Evolutionary conservation across 2,888 invertebrate genomes (phyloP).

Genomic region (Chrysolina haemoptera): DNA sequence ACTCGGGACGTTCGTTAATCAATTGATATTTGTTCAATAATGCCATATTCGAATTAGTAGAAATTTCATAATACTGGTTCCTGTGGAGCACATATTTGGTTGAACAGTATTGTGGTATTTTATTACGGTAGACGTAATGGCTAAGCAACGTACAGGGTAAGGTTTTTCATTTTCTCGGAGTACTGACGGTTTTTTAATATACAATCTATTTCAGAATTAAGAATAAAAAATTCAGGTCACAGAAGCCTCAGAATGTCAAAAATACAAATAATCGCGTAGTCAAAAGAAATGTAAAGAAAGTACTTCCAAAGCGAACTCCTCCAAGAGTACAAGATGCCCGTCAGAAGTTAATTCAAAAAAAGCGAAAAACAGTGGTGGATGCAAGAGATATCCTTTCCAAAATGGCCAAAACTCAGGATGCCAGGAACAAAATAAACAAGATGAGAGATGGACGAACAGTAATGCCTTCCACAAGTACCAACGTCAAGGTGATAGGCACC

Average conservation of each 20-base stretch:
- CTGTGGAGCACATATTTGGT: not conserved
- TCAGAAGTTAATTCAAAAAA: conserved; percentile 84
- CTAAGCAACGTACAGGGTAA: conserved; percentile 29
- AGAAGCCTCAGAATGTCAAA: conserved; percentile 38
- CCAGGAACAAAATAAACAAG: conserved; percentile 80
- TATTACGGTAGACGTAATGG: conserved; percentile 10
- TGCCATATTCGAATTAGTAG: not conserved
- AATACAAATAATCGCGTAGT: conserved; percentile 28
- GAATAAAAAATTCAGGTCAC: conserved; percentile 46
- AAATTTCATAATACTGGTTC: not conserved
- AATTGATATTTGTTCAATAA: not conserved
- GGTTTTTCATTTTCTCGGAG: not conserved
- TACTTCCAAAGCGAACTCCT: conserved; percentile 1
- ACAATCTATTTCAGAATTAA: not conserved
- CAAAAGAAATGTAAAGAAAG: conserved; percentile 25
- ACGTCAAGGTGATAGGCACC: conserved; percentile 66
- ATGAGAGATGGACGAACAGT: conserved; percentile 72
- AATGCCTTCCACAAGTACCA: conserved; percentile 57
- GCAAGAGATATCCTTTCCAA: conserved; percentile 86
- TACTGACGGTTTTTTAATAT: not conserved
- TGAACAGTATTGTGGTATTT: not conserved
- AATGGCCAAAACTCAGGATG: conserved; percentile 83
- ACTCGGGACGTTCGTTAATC: not conserved
- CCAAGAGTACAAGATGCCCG: conserved; percentile 77
- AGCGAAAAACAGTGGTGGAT: conserved; percentile 82